Evolutionary conservation across 2,113 vertebrate species (phyloP), one percentile per base, ranked within the genome.

Genomic region (Heptranchias perlo): DNA sequence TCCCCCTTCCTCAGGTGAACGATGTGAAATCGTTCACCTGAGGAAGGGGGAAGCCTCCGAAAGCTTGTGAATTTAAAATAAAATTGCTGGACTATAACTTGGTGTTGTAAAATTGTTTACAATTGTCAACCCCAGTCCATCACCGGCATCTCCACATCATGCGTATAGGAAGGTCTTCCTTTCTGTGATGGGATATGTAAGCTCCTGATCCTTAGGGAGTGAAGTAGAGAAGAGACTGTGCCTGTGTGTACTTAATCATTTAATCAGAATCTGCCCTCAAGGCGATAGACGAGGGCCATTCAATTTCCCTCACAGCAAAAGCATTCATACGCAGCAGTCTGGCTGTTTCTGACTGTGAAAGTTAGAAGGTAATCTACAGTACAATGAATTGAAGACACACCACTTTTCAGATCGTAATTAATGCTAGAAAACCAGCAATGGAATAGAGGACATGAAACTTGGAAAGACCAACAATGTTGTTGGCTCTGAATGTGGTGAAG

Each of bases 241-340:
- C 96, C 64, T 82, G 13, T 95, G 47, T 69, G 94, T 96, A 76
- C 96, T 97, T 96, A 97, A 96, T 97, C 96, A 96, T 96, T 96
- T 96, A 97, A 97, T 97, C 96, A 97, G 96, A 97, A 96, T 21
- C 96, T 96, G 93, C 92, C 62, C 44, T 96, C 96, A 91, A 96
- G 89, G 47, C 96, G 25, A 96, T 96, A 96, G 96, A 97, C 73
- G 96, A 96, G 65, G 96, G 96, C 96, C 82, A 96, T 96, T 97
- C 96, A 96, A 97, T 97, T 97, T 96, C 96, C 96, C 96, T 96
- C 96, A 91, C 97, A 67, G 96, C 96, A 96, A 96, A 96, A 96
- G 35, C 82, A 91, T 82, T 49, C 96, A 69, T 95, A 96, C 96
- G 82, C 1, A 0, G 96, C 94, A 93, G 82, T 94, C 95, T 52